A percentile compares a stretch with the other conserved stretches of the same genome.
Conservation (phyloP, 2,888 invertebrate genomes). For the Octodonta nipae region DNA sequence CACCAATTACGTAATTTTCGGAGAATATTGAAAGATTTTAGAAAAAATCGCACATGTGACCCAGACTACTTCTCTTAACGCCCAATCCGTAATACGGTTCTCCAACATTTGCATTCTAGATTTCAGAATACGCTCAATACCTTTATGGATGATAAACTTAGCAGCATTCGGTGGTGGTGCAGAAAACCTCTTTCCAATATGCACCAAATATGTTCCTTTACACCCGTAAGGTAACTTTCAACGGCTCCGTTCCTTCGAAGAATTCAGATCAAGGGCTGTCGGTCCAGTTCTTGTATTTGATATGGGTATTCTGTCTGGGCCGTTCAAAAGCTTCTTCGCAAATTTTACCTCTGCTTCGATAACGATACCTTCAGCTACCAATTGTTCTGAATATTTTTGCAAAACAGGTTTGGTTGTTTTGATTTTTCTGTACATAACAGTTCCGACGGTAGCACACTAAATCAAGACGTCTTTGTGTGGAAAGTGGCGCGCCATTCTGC, state of each 20-base stretch:
- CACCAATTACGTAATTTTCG: too few species aligned
- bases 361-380: constrained; percentile 62
- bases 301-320: constrained; percentile 71
- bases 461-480: constrained; percentile 85
- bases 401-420: constrained; percentile 61
- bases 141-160: constrained; percentile 76
- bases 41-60: too few species aligned
- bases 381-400: constrained; percentile 70
- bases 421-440: constrained; percentile 93
- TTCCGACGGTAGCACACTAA: constrained; percentile 84
- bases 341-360: constrained; percentile 67
- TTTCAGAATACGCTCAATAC: constrained; percentile 77
- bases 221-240: constrained; percentile 72
- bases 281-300: constrained; percentile 90
- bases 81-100: constrained; percentile 84
- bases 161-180: constrained; percentile 76
- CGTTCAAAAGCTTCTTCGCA: constrained; percentile 72
- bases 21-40: too few species aligned
- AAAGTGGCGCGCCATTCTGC: constrained; percentile 87
- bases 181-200: constrained; percentile 78
- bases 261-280: constrained; percentile 93
- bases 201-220: constrained; percentile 75
- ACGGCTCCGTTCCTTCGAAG: constrained; percentile 75
- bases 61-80: constrained; percentile 96
- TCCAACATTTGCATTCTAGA: constrained; percentile 88